Base-by-base conservation (phyloP, 2,113 vertebrate species). In the Neotoma lepida region DNA sequence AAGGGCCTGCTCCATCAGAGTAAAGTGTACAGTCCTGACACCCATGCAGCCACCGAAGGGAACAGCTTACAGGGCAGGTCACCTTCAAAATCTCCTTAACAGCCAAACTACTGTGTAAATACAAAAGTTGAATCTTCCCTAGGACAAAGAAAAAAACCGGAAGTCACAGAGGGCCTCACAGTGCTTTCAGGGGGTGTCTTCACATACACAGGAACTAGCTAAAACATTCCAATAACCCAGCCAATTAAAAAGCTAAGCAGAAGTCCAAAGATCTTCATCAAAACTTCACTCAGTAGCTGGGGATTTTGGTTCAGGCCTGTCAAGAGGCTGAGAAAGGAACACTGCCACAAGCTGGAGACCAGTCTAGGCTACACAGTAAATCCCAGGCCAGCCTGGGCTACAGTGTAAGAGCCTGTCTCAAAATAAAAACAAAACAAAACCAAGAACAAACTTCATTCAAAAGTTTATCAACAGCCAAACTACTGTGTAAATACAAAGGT, bases 1-100 rank as follows among this genome's bases (percentile, higher is more conserved):
- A 1, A 56, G 41, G 51, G 35, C 1, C 22, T 0, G 0, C 41
- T 49, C 54, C 13, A 0, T 13, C 3, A 6, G 35, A 30, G 39
- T 24, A 66, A 66, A 66, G 33, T 1, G 9, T 33, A 30, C 41
- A 61, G 49, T 14, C 13, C 2, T 17, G 33, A 51, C 15, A 56
- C 2, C 46, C 71, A 46, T 0, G 2, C 8, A 15, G 54, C 78
- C 66, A 54, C 56, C 17, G 18, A n/a, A 41, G 30, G 51, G 49
- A 51, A 46, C 33, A 30, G n/a, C 17, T 66, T 4, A 56, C 2
- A 0, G 18, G 51, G 13, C 0, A 18, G 10, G 15, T 30, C 28
- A 49, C 0, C 85, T 86, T 28, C n/a, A 44, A 86, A 81, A 66
- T 28, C 10, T 15, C 51, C 64, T 61, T 8, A 22, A 51, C 51